phyloP scores from a whole-genome alignment of 2,113 vertebrate genomes.

The Circaetus gallicus region DNA sequence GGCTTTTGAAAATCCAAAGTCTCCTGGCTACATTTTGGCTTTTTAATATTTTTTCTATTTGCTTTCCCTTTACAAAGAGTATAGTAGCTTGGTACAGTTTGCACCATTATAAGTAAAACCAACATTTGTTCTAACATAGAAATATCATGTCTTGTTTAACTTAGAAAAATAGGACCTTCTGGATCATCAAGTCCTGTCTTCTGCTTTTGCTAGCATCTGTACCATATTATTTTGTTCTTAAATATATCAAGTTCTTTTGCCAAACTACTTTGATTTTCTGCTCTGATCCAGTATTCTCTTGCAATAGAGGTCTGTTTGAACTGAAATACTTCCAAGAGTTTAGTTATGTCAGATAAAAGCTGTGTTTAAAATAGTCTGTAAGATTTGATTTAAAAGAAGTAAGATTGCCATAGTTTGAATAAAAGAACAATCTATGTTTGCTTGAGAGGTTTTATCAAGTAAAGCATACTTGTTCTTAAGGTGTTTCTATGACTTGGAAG shows the following conservation, averaged over 20 bases:
- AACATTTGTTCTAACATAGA: background rate
- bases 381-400: background rate
- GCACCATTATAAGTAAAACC: background rate
- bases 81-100: background rate
- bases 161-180: background rate
- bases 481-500: background rate
- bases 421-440: background rate
- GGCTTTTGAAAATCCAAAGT: conserved; percentile 4
- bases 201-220: background rate
- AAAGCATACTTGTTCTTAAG: background rate
- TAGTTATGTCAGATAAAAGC: background rate
- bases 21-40: background rate
- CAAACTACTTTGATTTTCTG: background rate
- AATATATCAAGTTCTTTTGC: background rate
- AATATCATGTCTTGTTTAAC: background rate
- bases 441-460: background rate
- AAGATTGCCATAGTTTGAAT: background rate
- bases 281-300: background rate
- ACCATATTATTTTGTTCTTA: background rate
- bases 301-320: background rate
- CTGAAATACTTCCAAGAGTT: background rate
- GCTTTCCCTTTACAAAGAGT: background rate
- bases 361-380: background rate
- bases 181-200: background rate
- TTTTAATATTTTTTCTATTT: background rate